Evolutionary conservation across 2,797 vertebrate genomes (phyloP), one percentile per base, ranked within the genome.

Genomic region (Sebastes ruberrimus): DNA sequence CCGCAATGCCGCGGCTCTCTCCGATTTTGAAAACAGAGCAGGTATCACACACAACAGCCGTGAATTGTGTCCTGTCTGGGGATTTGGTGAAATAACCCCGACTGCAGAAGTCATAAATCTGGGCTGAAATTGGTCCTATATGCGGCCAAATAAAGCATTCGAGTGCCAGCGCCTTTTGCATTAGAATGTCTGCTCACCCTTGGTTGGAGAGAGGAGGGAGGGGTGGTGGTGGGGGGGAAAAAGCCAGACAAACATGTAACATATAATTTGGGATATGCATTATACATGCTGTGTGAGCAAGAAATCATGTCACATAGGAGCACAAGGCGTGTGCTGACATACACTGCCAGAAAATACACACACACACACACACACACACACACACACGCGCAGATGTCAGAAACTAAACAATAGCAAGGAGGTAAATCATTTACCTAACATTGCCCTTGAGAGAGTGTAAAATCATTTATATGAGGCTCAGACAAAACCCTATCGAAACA

Each of bases 231-330:
- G 49, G 42, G 72, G 72, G 32, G 32, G 7, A 3, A 23, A 27
- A 30, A 49, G n/a, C 71, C 62, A 90, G 76, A 90, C 81, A 85
- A 87, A 90, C 90, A 88, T 88, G 84, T 84, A 89, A 87, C 84
- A 84, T 85, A 88, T 92, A 89, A 94, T 93, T 94, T 93, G 84
- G 82, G 85, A 80, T 86, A 94, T 93, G 91, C 86, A 94, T 95
- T 93, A 94, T 89, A 89, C 89, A 93, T 93, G 92, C 59, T 74
- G 76, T 81, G 79, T 52, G 86, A 88, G 88, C 88, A 84, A 85
- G 84, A 88, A 90, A 93, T 92, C 89, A 89, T 77, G 80, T 90
- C 85, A 87, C 82, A 71, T 3, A 62, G 75, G 77, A 35, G 76
- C 80, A 32, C 55, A 22, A 69, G 72, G 75, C 65, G 27, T 73